Evolutionary conservation across 2,797 vertebrate species (phyloP).

Genomic region (Tachyglossus aculeatus): DNA sequence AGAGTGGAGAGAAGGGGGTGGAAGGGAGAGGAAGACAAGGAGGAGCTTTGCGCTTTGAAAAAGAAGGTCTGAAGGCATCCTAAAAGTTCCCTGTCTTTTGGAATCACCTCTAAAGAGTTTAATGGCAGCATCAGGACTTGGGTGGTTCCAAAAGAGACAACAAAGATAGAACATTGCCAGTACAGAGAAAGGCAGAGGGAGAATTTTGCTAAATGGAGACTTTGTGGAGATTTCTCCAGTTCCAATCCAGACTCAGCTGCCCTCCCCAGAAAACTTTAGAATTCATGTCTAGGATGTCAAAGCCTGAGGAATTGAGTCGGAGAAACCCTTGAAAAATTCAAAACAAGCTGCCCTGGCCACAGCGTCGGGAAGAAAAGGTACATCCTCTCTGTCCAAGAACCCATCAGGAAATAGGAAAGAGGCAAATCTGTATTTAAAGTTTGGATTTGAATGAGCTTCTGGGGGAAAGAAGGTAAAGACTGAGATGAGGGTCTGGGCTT

Average conservation of each 20-base stretch:
- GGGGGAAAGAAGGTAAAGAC: conserved; percentile 26
- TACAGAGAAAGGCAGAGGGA: conserved; percentile 14
- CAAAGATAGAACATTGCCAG: neutral
- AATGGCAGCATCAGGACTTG: conserved; percentile 39
- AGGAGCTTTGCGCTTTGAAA: conserved; percentile 21
- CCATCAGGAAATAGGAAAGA: conserved; percentile 1
- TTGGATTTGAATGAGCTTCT: conserved; percentile 25
- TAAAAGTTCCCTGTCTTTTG: conserved; percentile 24
- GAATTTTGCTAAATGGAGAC: conserved; percentile 25
- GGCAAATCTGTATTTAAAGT: conserved; percentile 21
- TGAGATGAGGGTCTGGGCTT: neutral
- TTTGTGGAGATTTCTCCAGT: neutral
- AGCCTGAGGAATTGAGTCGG: conserved; percentile 13
- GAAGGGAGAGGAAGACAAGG: no score
- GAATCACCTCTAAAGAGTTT: conserved; percentile 10
- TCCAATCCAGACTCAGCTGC: neutral
- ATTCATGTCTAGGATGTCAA: conserved; percentile 10
- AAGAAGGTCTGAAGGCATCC: conserved; percentile 27
- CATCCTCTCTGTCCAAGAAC: conserved; percentile 23
- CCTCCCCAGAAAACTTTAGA: conserved; percentile 4
- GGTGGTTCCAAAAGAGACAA: conserved; percentile 9
- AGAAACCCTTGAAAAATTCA: conserved; percentile 20
- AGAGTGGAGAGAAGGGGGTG: neutral
- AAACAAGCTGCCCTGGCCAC: conserved; percentile 32
- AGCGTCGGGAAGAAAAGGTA: conserved; percentile 20